Evolutionary conservation across 2,797 vertebrate species (phyloP), one percentile per base, ranked within the genome.

Genomic region (Microcaecilia unicolor): DNA sequence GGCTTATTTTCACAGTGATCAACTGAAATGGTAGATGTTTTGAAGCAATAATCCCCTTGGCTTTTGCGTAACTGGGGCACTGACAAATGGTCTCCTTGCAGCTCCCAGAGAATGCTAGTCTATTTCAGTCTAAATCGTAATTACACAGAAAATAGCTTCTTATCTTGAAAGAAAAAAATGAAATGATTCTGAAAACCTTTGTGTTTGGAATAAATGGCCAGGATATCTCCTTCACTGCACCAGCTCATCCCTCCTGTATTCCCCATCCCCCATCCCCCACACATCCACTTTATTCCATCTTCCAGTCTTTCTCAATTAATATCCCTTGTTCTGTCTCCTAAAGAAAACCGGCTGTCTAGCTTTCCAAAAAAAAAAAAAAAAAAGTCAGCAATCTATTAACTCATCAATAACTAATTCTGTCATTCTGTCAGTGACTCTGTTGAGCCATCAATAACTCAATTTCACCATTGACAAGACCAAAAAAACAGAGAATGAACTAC

Each of bases 381-480:
- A 19, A 40, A 44, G 44, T 41, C 60, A 58, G 44, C 47, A 61
- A 54, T 34, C 45, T 46, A 41, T 59, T 44, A 67, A 19, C 22
- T 58, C 44, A 41, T 61, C 56, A 49, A 64, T 55, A 63, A 34
- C 2, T 26, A 51, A 4, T 9, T 31, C 46, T 24, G 48, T 44
- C 65, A 35, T 42, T 48, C 58, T 55, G 57, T 50, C 65, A 33
- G 45, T 67, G 39, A 29, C 24, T 20, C 11, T 1, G 27, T 25
- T 12, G 23, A n/a, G 34, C 41, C 8, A 23, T 64, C 58, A 5
- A 56, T 51, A 55, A 19, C 36, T 55, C 31, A 49, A 43, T 58
- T 37, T 54, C 7, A 1, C 4, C 11, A 2, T 50, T 58, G 42
- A 18, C 25, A 25, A 24, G 13, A 20, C 9, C 1, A 53, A 28